Base-by-base conservation (phyloP, 2,888 invertebrate species). In the Chymomyza procnemis region DNA sequence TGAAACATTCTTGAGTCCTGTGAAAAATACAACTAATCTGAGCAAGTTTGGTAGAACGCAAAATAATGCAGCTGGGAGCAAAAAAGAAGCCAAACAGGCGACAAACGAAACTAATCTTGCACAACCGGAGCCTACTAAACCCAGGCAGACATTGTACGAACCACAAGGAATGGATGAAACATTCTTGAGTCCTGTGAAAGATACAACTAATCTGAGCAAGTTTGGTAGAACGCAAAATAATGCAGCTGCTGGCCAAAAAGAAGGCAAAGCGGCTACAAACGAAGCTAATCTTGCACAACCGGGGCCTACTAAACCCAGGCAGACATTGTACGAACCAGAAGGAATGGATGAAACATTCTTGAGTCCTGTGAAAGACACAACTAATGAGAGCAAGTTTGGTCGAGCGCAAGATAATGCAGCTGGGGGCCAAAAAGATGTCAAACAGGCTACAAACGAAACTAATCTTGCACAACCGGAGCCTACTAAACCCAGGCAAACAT, bases 91-190 rank as follows among this genome's bases (percentile, higher is more conserved):
- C n/a, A n/a, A n/a, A n/a, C n/a, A n/a, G n/a, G n/a, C n/a, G n/a
- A n/a, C n/a, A n/a, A n/a, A n/a, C n/a, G n/a, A n/a, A n/a, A n/a
- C n/a, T n/a, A n/a, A n/a, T n/a, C n/a, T n/a, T 22, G 22, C 22
- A 22, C 22, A 3, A 22, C 3, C 4, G 22, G 22, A 3, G 2
- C 4, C 22, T 22, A 54, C 26, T 26, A 70, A 61, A 16, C 47
- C 21, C 5, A 47, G 68, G 1, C 67, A 70, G 56, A 69, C 71
- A 30, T 2, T 69, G 14, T 26, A 60, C 1, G 8, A 12, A 26
- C 8, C 62, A 0, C 70, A 71, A 8, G 26, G 55, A 9, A 66
- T 71, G 26, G 58, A 62, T 3, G 69, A 71, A 46, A 59, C 5
- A 16, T 16, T 47, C 47, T n/a, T n/a, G 6, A n/a, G 14, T 3